Percentiles rank a stretch among this genome's conserved stretches.
These are phyloP conservation scores for Thera britannica DNA, from an alignment of 2,888 invertebrate genomes.

Conservation along the genomic window DNA sequence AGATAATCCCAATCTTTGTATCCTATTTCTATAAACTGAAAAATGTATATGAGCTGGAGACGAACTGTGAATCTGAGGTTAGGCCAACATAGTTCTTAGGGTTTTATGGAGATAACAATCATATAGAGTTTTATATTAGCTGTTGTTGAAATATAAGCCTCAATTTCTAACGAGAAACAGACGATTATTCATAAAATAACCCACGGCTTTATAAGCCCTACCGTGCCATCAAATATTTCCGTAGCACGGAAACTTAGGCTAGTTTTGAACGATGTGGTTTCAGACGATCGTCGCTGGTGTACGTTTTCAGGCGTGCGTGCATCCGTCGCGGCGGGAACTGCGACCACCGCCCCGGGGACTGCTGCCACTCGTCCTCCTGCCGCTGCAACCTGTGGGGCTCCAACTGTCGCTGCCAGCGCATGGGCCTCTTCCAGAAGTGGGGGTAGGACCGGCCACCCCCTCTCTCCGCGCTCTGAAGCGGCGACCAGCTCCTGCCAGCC, in stretches of 20 bases:
- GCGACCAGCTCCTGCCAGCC: conserved; percentile 72
- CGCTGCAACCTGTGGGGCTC: conserved; percentile 95
- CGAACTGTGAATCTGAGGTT: too few species aligned
- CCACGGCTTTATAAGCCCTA: background rate
- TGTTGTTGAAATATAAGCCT: too few species aligned
- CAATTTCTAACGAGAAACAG: too few species aligned
- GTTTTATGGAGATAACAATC: too few species aligned
- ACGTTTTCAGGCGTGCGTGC: conserved; percentile 94
- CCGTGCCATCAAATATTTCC: conserved; percentile 1
- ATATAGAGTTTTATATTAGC: too few species aligned
- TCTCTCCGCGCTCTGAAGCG: conserved; percentile 63
- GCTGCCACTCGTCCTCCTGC: conserved; percentile 94
- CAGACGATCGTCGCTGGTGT: conserved; percentile 94
- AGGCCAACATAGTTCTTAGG: too few species aligned
- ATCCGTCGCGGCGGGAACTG: conserved; percentile 92
- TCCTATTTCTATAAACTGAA: background rate
- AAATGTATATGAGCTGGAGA: too few species aligned
- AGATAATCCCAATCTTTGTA: background rate
- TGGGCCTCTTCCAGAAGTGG: conserved; percentile 95
- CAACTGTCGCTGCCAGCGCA: conserved; percentile 94
- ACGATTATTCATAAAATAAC: background rate
- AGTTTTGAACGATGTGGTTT: conserved; percentile 84
- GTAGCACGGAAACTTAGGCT: conserved; percentile 72
- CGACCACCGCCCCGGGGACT: conserved; percentile 93
- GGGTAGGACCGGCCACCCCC: conserved; percentile 76